phyloP scores from a whole-genome alignment of 2,888 invertebrate species.

The Crioceris asparagi region DNA sequence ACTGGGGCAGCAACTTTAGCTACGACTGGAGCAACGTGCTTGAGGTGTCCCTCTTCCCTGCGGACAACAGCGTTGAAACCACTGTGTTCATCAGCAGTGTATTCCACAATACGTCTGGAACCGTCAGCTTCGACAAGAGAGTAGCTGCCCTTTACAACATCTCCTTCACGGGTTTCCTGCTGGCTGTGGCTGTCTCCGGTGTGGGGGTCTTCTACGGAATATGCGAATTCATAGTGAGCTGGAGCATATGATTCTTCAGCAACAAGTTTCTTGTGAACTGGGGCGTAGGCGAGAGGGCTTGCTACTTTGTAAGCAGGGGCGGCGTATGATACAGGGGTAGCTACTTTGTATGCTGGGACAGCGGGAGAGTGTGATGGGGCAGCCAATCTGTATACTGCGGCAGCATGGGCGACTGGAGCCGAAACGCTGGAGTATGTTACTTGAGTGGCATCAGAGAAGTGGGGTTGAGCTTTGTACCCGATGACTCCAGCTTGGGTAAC shows the following conservation, averaged over 20 bases:
- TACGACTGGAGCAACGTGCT: slow-evolving; percentile 29
- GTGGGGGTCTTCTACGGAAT: slow-evolving; percentile 23
- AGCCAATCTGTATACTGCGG: slow-evolving; percentile 13
- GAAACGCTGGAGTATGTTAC: slow-evolving; percentile 25
- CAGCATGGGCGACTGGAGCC: slow-evolving; percentile 9
- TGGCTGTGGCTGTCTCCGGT: slow-evolving; percentile 44
- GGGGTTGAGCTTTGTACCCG: no score
- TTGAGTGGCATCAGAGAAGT: slow-evolving; percentile 13
- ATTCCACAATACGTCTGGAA: slow-evolving; percentile 40
- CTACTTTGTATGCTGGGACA: slow-evolving; percentile 15
- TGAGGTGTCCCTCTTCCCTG: no score
- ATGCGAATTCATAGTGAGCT: slow-evolving; percentile 26
- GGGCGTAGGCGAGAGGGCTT: slow-evolving; percentile 15
- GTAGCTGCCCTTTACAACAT: slow-evolving; percentile 41
- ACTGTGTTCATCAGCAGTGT: slow-evolving; percentile 40
- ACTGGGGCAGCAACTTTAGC: no score
- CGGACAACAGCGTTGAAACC: slow-evolving; percentile 44
- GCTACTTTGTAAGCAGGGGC: no score
- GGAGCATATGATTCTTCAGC: slow-evolving; percentile 26
- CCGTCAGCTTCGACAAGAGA: slow-evolving; percentile 43
- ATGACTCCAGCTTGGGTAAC: slow-evolving; percentile 22
- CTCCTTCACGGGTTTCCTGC: slow-evolving; percentile 41
- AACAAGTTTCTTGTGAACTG: no score
- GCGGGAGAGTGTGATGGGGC: slow-evolving; percentile 11
- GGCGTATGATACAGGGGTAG: no score